phyloP scores from a whole-genome alignment of 1,140 invertebrate genomes.

The Pantala flavescens region DNA sequence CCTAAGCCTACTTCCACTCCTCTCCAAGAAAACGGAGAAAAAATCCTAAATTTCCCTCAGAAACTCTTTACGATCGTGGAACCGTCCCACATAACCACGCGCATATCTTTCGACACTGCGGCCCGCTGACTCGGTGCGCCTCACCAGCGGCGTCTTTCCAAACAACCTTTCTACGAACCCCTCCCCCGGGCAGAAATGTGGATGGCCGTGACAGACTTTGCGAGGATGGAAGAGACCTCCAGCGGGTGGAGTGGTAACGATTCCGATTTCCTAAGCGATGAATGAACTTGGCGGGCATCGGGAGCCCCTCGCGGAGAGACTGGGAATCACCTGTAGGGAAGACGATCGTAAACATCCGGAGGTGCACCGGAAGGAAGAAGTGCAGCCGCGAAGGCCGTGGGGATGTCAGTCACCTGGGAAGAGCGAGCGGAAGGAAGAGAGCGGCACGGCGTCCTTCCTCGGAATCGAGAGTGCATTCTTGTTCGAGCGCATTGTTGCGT shows the following conservation, averaged over 20 bases:
- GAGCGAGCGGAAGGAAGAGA: not conserved
- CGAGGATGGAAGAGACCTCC: not conserved
- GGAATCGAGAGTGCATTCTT: too few relatives aligned
- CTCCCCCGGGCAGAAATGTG: not conserved
- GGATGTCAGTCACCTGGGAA: not conserved
- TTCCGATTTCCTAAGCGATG: not conserved
- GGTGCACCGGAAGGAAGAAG: not conserved
- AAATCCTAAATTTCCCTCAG: too few relatives aligned
- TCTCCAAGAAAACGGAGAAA: too few relatives aligned
- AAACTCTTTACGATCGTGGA: too few relatives aligned
- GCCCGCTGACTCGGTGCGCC: not conserved
- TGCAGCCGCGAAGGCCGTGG: not conserved
- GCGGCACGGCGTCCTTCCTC: not conserved
- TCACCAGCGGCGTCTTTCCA: not conserved
- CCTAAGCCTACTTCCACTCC: too few relatives aligned
- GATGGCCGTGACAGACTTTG: not conserved
- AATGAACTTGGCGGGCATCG: not conserved
- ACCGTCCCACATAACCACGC: not conserved
- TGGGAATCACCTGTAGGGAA: not conserved
- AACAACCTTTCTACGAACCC: not conserved
- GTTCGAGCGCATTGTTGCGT: too few relatives aligned
- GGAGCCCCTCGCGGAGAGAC: not conserved
- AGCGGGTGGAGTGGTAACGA: not conserved
- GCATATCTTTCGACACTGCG: not conserved
- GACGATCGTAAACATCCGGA: not conserved